phyloP scores from a whole-genome alignment of 1,140 invertebrate species.

The Archivesica marissinica region DNA sequence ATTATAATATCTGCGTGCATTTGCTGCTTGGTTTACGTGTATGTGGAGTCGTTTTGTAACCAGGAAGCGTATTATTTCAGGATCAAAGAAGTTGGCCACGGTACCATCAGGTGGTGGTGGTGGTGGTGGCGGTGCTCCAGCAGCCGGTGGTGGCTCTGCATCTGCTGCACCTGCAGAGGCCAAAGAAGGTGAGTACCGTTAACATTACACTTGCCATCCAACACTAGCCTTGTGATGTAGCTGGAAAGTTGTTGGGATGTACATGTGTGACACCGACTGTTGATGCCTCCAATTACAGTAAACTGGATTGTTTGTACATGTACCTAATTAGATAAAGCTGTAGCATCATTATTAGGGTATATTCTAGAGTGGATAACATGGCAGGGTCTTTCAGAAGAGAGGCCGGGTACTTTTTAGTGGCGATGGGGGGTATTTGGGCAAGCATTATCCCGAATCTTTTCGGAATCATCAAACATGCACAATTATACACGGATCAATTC shows the following conservation, averaged over 20 bases:
- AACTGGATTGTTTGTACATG: background rate
- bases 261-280: background rate
- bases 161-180: constrained; percentile 88
- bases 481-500: no score
- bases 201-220: background rate
- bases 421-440: no score
- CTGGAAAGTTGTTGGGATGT: background rate
- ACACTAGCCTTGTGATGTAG: background rate
- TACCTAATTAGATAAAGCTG: background rate
- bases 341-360: background rate
- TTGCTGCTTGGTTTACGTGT: background rate
- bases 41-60: background rate
- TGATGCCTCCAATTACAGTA: background rate
- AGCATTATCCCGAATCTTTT: no score
- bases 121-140: constrained; percentile 92
- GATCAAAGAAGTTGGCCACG: constrained; percentile 55
- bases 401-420: no score
- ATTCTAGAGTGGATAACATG: no score
- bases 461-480: no score
- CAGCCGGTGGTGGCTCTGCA: constrained; percentile 88
- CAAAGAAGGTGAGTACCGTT: constrained; percentile 61
- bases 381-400: no score
- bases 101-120: constrained; percentile 86
- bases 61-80: constrained; percentile 6
- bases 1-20: no score